Conservation (phyloP, 2,888 invertebrate genomes). For the Syrphus vitripennis region DNA sequence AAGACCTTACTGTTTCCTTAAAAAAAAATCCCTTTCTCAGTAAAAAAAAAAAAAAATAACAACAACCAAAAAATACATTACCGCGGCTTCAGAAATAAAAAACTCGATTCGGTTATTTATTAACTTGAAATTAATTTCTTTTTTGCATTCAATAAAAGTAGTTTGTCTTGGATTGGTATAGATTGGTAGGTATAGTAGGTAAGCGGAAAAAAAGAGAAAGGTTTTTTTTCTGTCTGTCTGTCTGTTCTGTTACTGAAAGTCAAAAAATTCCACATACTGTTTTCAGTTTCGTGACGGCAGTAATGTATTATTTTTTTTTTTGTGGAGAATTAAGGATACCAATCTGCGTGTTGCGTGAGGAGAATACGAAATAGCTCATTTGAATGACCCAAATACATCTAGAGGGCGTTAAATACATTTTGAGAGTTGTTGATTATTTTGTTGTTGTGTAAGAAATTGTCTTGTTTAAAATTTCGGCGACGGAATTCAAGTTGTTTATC, state of each 20-base stretch:
- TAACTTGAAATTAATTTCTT: conserved; percentile 56
- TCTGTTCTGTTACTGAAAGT: conserved; percentile 41
- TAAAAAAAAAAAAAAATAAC: neutral
- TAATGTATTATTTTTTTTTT: neutral
- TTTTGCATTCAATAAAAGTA: conserved; percentile 34
- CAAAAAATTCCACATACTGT: conserved; percentile 33
- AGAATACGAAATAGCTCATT: conserved; percentile 39
- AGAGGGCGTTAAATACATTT: conserved; percentile 27
- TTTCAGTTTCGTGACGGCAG: conserved; percentile 2
- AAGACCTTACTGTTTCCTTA: neutral
- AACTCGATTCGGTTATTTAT: conserved; percentile 65
- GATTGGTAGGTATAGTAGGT: neutral
- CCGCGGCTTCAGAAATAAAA: neutral
- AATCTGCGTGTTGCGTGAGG: conserved; percentile 33
- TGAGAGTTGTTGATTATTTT: neutral
- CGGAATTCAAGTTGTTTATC: neutral
- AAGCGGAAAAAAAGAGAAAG: conserved; percentile 58
- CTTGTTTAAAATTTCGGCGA: neutral
- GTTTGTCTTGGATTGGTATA: conserved; percentile 7
- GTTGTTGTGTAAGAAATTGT: neutral
- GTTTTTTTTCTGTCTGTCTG: conserved; percentile 1
- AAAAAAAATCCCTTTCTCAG: neutral
- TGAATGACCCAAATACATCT: conserved; percentile 43
- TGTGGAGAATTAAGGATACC: conserved; percentile 44
- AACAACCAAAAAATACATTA: neutral